These are phyloP conservation scores for Porites lutea DNA, from an alignment of 64 coral and sea anemone species.

Conservation along the genomic window DNA sequence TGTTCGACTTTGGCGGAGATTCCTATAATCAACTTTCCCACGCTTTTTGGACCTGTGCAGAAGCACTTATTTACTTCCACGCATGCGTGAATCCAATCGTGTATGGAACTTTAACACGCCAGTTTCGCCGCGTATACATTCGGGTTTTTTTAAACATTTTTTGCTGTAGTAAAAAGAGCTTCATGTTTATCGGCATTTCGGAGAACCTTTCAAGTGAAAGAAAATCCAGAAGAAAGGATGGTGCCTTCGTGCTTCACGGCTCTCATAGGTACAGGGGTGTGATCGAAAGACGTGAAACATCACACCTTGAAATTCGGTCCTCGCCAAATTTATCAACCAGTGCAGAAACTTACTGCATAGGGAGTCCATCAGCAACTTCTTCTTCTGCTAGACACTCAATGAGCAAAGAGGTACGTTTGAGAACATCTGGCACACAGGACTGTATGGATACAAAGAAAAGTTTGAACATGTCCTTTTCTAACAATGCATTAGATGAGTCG, in stretches of 20 bases:
- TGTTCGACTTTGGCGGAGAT: slow-evolving; percentile 58
- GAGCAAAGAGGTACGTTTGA: neutral
- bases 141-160: slow-evolving; percentile 26
- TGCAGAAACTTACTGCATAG: neutral
- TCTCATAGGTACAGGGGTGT: slow-evolving; percentile 1
- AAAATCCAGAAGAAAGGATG: neutral
- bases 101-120: slow-evolving; percentile 55
- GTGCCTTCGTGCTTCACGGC: slow-evolving; percentile 3
- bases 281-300: slow-evolving; percentile 13
- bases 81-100: slow-evolving; percentile 60
- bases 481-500: neutral
- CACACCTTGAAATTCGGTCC: neutral
- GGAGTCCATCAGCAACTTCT: neutral
- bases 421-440: neutral
- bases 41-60: slow-evolving; percentile 65
- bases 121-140: slow-evolving; percentile 63
- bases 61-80: slow-evolving; percentile 63
- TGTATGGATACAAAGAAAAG: neutral
- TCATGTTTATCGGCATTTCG: neutral
- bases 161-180: slow-evolving; percentile 29
- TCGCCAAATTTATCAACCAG: slow-evolving; percentile 11
- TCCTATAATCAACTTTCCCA: slow-evolving; percentile 43
- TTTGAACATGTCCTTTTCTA: slow-evolving; percentile 4
- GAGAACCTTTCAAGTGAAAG: neutral
- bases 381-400: neutral